phyloP scores from a whole-genome alignment of 37 sponge, comb jelly and placozoan genomes.

The Ianthella basta region DNA sequence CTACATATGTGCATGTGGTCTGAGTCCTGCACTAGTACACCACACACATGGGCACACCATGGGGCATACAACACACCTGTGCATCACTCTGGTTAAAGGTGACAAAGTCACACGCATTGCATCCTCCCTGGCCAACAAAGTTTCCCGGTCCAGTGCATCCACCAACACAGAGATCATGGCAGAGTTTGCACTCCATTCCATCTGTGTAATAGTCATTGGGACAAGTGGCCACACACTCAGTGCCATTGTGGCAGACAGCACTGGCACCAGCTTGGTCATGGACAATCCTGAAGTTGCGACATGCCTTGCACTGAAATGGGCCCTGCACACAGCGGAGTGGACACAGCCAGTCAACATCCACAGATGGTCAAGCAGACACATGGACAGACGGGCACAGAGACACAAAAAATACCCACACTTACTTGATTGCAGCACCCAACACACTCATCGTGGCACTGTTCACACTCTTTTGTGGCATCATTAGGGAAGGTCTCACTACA shows the following conservation, averaged over 20 bases:
- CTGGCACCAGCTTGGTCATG: too few relatives aligned
- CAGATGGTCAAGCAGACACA: too few relatives aligned
- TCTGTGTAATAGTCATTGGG: constrained; percentile 40
- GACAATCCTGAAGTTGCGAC: constrained; percentile 27
- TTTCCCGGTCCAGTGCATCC: constrained; percentile 45
- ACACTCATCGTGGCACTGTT: constrained; percentile 52
- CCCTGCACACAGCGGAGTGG: constrained; percentile 27
- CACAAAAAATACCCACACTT: too few relatives aligned
- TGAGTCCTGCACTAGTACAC: too few relatives aligned
- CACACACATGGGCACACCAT: too few relatives aligned
- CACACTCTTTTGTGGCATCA: constrained; percentile 36
- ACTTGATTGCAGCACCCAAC: constrained; percentile 52
- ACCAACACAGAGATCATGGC: constrained; percentile 53
- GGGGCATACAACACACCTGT: too few relatives aligned
- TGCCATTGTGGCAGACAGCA: too few relatives aligned
- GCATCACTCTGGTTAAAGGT: background rate
- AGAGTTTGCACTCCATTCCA: constrained; percentile 30
- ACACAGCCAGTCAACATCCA: too few relatives aligned
- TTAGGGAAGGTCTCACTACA: constrained; percentile 41
- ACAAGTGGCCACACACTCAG: constrained; percentile 50
- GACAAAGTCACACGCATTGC: constrained; percentile 52
- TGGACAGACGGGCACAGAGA: background rate
- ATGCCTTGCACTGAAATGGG: constrained; percentile 34
- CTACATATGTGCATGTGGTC: too few relatives aligned
- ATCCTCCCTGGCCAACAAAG: constrained; percentile 67